Evolutionary conservation across 1,140 invertebrate species (phyloP).

Genomic region (Propsilocerus akamusi): DNA sequence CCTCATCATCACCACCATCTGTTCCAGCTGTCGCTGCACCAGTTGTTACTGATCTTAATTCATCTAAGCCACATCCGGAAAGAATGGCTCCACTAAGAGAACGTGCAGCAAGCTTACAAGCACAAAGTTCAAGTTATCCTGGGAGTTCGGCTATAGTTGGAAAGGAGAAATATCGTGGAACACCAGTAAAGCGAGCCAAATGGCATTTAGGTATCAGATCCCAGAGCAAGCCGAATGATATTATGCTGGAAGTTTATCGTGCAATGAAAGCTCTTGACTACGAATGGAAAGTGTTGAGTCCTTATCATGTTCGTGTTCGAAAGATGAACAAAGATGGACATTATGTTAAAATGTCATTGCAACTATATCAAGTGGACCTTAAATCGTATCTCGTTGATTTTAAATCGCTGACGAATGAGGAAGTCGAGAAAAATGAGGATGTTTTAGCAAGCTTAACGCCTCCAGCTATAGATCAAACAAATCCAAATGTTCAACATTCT

Average conservation of each 20-base stretch:
- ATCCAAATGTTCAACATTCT: constrained; percentile 23
- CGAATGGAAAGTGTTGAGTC: constrained; percentile 98
- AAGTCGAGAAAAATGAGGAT: constrained; percentile 40
- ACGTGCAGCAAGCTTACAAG: constrained; percentile 20
- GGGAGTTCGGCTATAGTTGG: constrained; percentile 7
- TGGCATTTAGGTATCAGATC: constrained; percentile 99
- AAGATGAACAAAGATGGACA: constrained; percentile 65
- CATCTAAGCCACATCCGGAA: constrained; percentile 72
- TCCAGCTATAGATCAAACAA: constrained; percentile 21
- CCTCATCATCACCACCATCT: constrained; percentile 58
- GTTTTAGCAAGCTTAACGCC: constrained; percentile 29
- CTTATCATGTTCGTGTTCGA: constrained; percentile 82
- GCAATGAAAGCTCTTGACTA: constrained; percentile 97
- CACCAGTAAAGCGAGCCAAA: constrained; percentile 79
- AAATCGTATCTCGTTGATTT: constrained; percentile 96
- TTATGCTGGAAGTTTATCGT: constrained; percentile 98
- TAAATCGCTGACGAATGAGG: constrained; percentile 76
- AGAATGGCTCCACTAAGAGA: constrained; percentile 68
- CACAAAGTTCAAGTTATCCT: constrained; percentile 14
- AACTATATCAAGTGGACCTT: constrained; percentile 97
- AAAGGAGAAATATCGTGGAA: constrained; percentile 26
- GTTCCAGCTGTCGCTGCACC: constrained; percentile 24
- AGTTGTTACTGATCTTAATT: neutral
- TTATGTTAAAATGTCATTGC: constrained; percentile 92
- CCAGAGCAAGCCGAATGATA: constrained; percentile 97